Percentiles rank a stretch among this genome's conserved stretches.
Evolutionary conservation across 2,113 vertebrate genomes (phyloP).

Genomic region (Danio rerio): DNA sequence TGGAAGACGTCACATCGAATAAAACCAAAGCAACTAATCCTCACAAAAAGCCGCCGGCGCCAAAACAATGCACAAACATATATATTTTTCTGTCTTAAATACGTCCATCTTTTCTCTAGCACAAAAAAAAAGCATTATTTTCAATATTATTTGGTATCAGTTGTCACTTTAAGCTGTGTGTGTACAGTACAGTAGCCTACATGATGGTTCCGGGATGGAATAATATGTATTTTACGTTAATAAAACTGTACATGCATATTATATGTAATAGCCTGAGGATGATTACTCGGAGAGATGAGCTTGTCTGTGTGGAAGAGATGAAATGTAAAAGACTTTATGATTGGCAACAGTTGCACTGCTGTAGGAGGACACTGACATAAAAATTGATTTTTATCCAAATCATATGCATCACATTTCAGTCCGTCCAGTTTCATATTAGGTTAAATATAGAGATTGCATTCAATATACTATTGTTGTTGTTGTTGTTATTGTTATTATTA

Average conservation of each 20-base stretch:
- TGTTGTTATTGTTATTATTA: not conserved
- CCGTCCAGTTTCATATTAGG: too few species aligned
- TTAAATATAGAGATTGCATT: not conserved
- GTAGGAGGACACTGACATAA: not conserved
- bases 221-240: constrained; percentile 1
- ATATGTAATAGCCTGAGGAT: constrained; percentile 17
- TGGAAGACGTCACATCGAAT: not conserved
- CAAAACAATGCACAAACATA: not conserved
- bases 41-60: not conserved
- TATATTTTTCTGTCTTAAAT: constrained; percentile 17
- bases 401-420: not conserved
- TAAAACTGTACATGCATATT: constrained; percentile 4
- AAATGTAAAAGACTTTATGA: constrained; percentile 8
- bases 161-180: constrained; percentile 11
- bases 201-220: not conserved
- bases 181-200: not conserved
- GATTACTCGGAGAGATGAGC: not conserved
- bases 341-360: not conserved
- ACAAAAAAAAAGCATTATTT: constrained; percentile 10
- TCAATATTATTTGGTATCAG: not conserved
- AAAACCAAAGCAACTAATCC: constrained; percentile 29
- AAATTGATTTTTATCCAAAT: not conserved
- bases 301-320: not conserved
- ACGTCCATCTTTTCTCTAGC: not conserved
- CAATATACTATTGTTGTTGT: not conserved